Conservation (phyloP, 2,113 vertebrate species). For the Coracopsis vasa region DNA sequence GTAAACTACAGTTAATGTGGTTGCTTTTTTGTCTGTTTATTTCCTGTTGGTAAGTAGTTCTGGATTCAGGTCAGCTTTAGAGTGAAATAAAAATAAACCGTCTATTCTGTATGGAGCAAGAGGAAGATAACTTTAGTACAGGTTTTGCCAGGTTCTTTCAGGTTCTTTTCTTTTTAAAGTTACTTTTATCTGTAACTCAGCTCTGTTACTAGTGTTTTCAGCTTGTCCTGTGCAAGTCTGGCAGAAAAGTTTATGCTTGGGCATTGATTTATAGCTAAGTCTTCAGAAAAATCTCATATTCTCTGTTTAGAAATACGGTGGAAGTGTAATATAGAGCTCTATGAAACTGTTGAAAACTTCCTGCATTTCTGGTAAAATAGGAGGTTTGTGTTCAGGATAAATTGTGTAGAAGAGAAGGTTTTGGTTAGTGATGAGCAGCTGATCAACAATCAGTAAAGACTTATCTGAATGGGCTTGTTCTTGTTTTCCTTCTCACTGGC, state of each 20-base stretch:
- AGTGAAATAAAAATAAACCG: neutral
- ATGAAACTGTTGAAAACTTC: neutral
- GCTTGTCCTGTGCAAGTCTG: neutral
- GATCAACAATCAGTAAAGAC: neutral
- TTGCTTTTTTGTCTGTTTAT: neutral
- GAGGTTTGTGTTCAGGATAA: neutral
- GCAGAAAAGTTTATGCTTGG: neutral
- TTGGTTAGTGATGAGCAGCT: neutral
- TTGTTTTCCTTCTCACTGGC: neutral
- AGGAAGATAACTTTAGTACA: neutral
- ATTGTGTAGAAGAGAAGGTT: neutral
- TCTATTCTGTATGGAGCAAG: neutral
- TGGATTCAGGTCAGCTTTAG: neutral
- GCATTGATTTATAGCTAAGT: neutral
- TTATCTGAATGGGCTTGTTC: neutral
- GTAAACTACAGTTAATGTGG: neutral
- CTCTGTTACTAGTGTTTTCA: neutral
- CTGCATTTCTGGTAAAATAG: neutral
- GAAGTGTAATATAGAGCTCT: neutral
- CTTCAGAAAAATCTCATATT: neutral
- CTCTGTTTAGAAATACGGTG: neutral
- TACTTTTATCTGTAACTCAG: neutral
- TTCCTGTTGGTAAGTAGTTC: neutral
- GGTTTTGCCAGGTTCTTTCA: neutral
- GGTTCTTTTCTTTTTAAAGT: neutral